Evolutionary conservation across 2,113 vertebrate species (phyloP).

Genomic region (Miniopterus natalensis): DNA sequence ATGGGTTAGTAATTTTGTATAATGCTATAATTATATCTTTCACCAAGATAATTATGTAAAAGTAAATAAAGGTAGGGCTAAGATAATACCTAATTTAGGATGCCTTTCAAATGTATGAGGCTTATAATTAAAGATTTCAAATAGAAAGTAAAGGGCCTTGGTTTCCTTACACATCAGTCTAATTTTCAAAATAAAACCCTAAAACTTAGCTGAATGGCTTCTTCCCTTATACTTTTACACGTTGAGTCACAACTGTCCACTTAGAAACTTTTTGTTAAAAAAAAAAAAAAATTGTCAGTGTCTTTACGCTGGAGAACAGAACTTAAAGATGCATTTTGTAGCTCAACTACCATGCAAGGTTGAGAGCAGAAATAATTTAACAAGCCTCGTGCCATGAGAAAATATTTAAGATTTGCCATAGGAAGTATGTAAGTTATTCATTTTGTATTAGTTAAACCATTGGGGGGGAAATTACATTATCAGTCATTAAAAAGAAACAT

Average conservation of each 20-base stretch:
- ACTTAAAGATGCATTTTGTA: slow-evolving; percentile 70
- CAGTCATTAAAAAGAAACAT: slow-evolving; percentile 65
- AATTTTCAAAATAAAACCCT: slow-evolving; percentile 69
- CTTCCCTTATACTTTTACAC: slow-evolving; percentile 39
- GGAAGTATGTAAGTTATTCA: slow-evolving; percentile 67
- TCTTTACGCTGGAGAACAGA: slow-evolving; percentile 66
- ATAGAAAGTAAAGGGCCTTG: slow-evolving; percentile 66
- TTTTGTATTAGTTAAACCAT: slow-evolving; percentile 54
- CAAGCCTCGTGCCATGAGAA: slow-evolving; percentile 53
- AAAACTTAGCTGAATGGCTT: slow-evolving; percentile 56
- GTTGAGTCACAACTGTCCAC: slow-evolving; percentile 53
- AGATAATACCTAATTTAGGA: slow-evolving; percentile 80
- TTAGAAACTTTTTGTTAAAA: slow-evolving; percentile 14
- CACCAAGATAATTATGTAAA: slow-evolving; percentile 79
- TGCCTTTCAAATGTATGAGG: slow-evolving; percentile 71
- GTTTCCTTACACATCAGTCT: slow-evolving; percentile 64
- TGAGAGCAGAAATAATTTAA: slow-evolving; percentile 73
- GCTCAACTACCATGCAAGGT: slow-evolving; percentile 61
- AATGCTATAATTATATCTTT: slow-evolving; percentile 81
- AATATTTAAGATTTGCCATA: slow-evolving; percentile 64
- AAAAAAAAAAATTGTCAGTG: background rate
- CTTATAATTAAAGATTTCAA: slow-evolving; percentile 79
- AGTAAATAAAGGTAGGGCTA: slow-evolving; percentile 82
- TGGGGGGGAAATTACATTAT: slow-evolving; percentile 64
- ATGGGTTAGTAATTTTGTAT: slow-evolving; percentile 75